Conservation (phyloP, 2,888 invertebrate species). For the Spilosoma lubricipeda region DNA sequence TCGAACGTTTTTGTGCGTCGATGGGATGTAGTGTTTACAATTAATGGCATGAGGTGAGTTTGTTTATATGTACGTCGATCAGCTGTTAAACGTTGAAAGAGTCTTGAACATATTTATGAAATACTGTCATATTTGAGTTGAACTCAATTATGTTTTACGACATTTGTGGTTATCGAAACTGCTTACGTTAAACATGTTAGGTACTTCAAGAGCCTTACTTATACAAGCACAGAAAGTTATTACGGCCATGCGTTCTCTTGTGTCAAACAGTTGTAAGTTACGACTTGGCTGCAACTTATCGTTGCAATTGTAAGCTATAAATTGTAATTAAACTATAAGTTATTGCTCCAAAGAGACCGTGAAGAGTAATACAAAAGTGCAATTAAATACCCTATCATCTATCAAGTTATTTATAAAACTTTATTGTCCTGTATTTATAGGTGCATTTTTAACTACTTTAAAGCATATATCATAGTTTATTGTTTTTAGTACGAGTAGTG, state of each 20-base stretch:
- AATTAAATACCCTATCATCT: slow-evolving; percentile 23
- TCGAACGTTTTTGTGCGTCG: slow-evolving; percentile 64
- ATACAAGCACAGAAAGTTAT: slow-evolving; percentile 43
- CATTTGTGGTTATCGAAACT: slow-evolving; percentile 24
- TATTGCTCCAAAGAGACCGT: slow-evolving; percentile 23
- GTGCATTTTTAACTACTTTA: background rate
- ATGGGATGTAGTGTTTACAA: slow-evolving; percentile 69
- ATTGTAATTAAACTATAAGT: slow-evolving; percentile 43
- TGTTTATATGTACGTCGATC: slow-evolving; percentile 71
- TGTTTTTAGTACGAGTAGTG: background rate
- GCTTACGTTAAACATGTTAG: slow-evolving; percentile 27
- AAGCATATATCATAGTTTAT: background rate
- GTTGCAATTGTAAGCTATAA: slow-evolving; percentile 28
- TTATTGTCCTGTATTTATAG: background rate
- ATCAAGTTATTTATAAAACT: slow-evolving; percentile 16
- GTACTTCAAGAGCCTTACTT: slow-evolving; percentile 28
- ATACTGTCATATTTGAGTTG: slow-evolving; percentile 41
- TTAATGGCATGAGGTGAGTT: slow-evolving; percentile 70
- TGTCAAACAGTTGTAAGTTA: slow-evolving; percentile 40
- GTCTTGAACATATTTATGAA: slow-evolving; percentile 45
- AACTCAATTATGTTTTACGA: slow-evolving; percentile 36
- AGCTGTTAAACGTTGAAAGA: slow-evolving; percentile 63
- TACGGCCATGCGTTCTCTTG: slow-evolving; percentile 39
- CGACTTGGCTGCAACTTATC: slow-evolving; percentile 29
- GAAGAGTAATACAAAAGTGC: slow-evolving; percentile 13